A percentile compares a stretch with the other conserved stretches of the same genome.
phyloP scores from a whole-genome alignment of 2,888 invertebrate genomes.

The Andrena hattorfiana region DNA sequence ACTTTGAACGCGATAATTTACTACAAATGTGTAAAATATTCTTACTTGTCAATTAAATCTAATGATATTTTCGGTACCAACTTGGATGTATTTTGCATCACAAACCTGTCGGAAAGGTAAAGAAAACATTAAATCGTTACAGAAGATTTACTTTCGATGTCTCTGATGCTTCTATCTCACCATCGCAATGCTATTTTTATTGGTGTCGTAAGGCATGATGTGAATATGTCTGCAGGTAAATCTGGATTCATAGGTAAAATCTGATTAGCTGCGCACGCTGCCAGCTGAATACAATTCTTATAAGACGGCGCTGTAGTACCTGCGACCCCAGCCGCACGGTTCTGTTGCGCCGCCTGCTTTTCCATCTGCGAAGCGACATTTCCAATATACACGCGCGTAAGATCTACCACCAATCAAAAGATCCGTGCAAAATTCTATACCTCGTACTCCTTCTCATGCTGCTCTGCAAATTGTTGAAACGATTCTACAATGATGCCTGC shows the following conservation, averaged over 20 bases:
- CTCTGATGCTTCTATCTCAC: conserved; percentile 84
- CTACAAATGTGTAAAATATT: conserved; percentile 22
- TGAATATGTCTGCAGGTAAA: conserved; percentile 98
- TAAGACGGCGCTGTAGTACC: conserved; percentile 87
- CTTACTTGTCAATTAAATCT: conserved; percentile 96
- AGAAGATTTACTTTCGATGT: not conserved
- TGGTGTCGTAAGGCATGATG: conserved; percentile 98
- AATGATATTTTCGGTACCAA: conserved; percentile 93
- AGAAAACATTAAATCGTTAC: conserved; percentile 5
- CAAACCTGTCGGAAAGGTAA: conserved; percentile 87
- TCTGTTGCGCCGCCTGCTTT: conserved; percentile 81
- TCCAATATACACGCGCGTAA: conserved; percentile 10
- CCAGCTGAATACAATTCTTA: conserved; percentile 97
- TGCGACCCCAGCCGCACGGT: conserved; percentile 79
- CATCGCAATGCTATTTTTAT: conserved; percentile 98
- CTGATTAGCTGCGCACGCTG: conserved; percentile 97
- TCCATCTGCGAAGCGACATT: conserved; percentile 75
- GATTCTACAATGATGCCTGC: conserved; percentile 98
- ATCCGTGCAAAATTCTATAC: conserved; percentile 77
- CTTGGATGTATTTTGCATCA: conserved; percentile 93
- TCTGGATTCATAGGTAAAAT: conserved; percentile 98
- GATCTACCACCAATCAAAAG: not conserved
- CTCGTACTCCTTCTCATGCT: conserved; percentile 94
- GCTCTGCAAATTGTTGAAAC: conserved; percentile 95
- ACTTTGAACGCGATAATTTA: not conserved